Conservation (phyloP, 2,113 vertebrate genomes). For the Microcebus griseorufus region DNA sequence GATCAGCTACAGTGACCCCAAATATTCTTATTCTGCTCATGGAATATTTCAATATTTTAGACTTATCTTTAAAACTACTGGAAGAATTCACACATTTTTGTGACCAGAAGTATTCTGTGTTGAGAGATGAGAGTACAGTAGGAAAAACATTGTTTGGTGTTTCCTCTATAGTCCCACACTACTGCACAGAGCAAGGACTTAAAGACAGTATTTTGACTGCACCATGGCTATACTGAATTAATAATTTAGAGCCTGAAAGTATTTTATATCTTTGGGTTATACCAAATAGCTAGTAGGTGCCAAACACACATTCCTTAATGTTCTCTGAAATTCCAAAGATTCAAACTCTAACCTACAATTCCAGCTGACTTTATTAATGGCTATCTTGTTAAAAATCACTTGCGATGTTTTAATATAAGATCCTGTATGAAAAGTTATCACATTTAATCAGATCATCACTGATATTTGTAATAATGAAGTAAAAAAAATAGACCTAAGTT, state of each 20-base stretch:
- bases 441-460: background rate
- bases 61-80: background rate
- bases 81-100: background rate
- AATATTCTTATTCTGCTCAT: background rate
- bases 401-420: background rate
- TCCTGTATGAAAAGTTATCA: background rate
- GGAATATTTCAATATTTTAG: background rate
- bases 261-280: background rate
- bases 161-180: background rate
- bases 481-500: background rate
- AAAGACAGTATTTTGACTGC: background rate
- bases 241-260: background rate
- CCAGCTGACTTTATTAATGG: background rate
- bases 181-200: background rate
- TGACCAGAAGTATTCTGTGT: background rate
- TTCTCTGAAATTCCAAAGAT: conserved; percentile 36
- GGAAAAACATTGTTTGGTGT: background rate
- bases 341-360: background rate
- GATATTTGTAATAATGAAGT: background rate
- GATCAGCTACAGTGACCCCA: background rate
- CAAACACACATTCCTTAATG: background rate
- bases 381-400: background rate
- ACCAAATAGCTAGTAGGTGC: background rate
- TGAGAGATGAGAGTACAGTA: background rate
- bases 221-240: background rate